Evolutionary conservation across 37 sponge, comb jelly and placozoan species (phyloP).

Genomic region (Cliona cf. orientalis): DNA sequence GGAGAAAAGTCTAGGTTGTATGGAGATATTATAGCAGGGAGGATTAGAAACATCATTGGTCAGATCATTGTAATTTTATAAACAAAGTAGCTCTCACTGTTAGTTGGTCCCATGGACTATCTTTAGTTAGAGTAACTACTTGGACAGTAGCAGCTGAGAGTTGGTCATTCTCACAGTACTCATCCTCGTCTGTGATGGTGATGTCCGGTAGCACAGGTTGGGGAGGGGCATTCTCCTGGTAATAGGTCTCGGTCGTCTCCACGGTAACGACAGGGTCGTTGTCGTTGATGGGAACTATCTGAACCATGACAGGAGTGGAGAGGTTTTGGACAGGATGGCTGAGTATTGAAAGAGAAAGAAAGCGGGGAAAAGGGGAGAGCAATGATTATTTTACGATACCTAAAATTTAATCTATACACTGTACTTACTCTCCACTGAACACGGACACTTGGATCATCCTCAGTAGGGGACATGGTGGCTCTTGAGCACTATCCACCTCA

Average conservation of each 20-base stretch:
- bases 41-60: too few relatives aligned
- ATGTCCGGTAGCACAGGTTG: neutral
- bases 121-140: neutral
- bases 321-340: constrained; percentile 33
- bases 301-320: constrained; percentile 4
- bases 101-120: neutral
- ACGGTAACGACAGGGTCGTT: constrained; percentile 13
- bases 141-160: constrained; percentile 11
- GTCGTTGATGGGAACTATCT: constrained; percentile 4
- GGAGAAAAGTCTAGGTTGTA: too few relatives aligned
- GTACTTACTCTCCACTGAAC: constrained; percentile 29
- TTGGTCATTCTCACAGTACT: neutral
- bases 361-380: neutral
- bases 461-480: constrained; percentile 41
- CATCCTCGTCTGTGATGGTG: constrained; percentile 9
- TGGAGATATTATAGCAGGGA: too few relatives aligned
- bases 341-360: neutral
- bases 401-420: neutral
- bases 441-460: constrained; percentile 26
- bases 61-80: too few relatives aligned
- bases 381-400: neutral
- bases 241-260: neutral
- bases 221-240: constrained; percentile 2
- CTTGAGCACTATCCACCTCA: neutral
- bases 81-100: neutral